Percentiles rank a stretch among this genome's conserved stretches.
phyloP scores from a whole-genome alignment of 2,113 vertebrate genomes.

The Cyrtonyx montezumae region DNA sequence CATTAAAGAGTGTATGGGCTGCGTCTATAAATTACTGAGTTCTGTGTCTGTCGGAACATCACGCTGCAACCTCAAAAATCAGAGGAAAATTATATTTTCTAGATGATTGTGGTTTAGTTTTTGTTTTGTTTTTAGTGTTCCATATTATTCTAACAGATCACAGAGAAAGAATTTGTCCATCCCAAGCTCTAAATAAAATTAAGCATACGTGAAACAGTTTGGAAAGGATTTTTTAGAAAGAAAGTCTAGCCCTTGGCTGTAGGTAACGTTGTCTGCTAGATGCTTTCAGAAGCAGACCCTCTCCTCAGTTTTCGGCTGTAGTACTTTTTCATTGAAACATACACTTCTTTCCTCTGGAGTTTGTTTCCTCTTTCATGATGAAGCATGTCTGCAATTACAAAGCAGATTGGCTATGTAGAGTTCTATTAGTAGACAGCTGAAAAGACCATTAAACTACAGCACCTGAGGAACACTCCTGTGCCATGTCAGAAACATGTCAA shows the following conservation, averaged over 20 bases:
- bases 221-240: neutral
- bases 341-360: neutral
- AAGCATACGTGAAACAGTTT: neutral
- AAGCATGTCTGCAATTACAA: neutral
- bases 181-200: neutral
- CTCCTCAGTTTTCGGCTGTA: neutral
- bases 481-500: neutral
- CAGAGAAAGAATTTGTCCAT: neutral
- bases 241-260: neutral
- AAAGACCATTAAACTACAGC: neutral
- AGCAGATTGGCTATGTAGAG: neutral
- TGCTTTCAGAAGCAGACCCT: neutral
- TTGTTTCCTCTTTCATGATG: neutral
- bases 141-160: neutral
- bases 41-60: neutral
- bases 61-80: neutral
- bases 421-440: neutral
- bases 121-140: neutral
- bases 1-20: neutral
- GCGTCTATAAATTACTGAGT: neutral
- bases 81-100: neutral
- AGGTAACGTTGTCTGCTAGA: neutral
- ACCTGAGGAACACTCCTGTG: neutral
- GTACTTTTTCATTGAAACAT: neutral
- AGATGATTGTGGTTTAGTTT: neutral